Conservation (phyloP, 2,888 invertebrate genomes). For the Leptinotarsa haldemani region DNA sequence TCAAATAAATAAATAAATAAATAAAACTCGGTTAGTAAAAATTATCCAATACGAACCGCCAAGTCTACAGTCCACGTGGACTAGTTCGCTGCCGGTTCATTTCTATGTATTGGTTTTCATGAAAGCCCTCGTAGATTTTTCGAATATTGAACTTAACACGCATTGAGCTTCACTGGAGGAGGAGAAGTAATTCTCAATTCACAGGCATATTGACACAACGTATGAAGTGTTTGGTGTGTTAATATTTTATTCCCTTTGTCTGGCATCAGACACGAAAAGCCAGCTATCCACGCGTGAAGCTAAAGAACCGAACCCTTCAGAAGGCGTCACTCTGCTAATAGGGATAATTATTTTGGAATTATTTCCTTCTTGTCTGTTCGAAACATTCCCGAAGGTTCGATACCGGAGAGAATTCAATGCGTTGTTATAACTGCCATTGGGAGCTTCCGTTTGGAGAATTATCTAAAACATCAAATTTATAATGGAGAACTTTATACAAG, state of each 20-base stretch:
- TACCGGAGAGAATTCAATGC: not conserved
- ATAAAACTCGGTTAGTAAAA: too few species aligned
- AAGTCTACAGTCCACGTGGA: too few species aligned
- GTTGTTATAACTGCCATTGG: not conserved
- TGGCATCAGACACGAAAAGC: constrained; percentile 31
- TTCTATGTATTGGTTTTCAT: too few species aligned
- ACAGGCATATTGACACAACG: constrained; percentile 44
- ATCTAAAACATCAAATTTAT: not conserved
- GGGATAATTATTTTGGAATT: constrained; percentile 19
- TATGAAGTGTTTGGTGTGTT: constrained; percentile 57
- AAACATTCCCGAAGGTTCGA: not conserved
- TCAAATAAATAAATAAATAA: too few species aligned
- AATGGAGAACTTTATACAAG: too few species aligned
- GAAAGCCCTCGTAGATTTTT: constrained; percentile 1
- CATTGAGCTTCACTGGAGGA: constrained; percentile 22
- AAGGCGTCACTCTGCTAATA: constrained; percentile 9
- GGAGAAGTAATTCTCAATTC: constrained; percentile 52
- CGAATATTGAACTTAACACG: not conserved
- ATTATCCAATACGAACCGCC: too few species aligned
- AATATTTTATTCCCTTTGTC: constrained; percentile 59
- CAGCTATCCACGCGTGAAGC: constrained; percentile 17
- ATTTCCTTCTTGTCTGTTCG: constrained; percentile 6
- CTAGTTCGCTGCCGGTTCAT: too few species aligned
- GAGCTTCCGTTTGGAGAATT: not conserved
- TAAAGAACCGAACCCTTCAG: constrained; percentile 16